Conservation (phyloP, 2,797 vertebrate species). For the Chelon labrosus region DNA sequence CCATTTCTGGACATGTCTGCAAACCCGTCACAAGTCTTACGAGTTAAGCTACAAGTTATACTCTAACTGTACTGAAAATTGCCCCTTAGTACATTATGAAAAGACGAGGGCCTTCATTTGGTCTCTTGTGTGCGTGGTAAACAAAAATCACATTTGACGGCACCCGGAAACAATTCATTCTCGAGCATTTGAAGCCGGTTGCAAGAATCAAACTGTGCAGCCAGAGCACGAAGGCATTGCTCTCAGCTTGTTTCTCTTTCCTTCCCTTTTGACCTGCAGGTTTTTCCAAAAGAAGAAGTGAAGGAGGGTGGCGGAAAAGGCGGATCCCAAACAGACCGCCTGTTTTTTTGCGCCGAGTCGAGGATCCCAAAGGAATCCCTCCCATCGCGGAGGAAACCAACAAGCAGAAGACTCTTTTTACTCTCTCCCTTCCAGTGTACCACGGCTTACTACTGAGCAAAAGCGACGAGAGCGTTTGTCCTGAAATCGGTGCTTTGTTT, state of each 20-base stretch:
- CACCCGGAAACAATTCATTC: no score
- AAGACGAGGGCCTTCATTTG: no score
- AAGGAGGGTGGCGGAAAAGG: slow-evolving; percentile 32
- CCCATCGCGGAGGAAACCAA: slow-evolving; percentile 27
- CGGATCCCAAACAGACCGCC: slow-evolving; percentile 53
- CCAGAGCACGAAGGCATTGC: slow-evolving; percentile 19
- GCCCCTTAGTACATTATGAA: no score
- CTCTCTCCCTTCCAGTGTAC: slow-evolving; percentile 60
- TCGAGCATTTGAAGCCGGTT: neutral
- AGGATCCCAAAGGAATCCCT: slow-evolving; percentile 57
- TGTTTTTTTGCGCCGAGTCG: slow-evolving; percentile 12
- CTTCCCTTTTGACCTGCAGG: slow-evolving; percentile 62
- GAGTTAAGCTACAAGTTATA: no score
- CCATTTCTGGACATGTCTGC: no score
- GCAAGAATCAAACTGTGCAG: neutral
- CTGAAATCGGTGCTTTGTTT: slow-evolving; percentile 72
- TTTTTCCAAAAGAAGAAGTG: slow-evolving; percentile 84
- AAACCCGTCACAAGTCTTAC: no score
- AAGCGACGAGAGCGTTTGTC: slow-evolving; percentile 57
- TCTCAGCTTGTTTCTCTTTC: slow-evolving; percentile 70
- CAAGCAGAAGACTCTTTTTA: slow-evolving; percentile 64
- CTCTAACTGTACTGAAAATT: no score
- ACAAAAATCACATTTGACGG: no score
- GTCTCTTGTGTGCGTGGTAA: no score
- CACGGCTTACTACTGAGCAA: slow-evolving; percentile 71